A percentile compares a stretch with the other conserved stretches of the same genome.
Evolutionary conservation across 2,113 vertebrate genomes (phyloP).

Genomic region (Chionomys nivalis): DNA sequence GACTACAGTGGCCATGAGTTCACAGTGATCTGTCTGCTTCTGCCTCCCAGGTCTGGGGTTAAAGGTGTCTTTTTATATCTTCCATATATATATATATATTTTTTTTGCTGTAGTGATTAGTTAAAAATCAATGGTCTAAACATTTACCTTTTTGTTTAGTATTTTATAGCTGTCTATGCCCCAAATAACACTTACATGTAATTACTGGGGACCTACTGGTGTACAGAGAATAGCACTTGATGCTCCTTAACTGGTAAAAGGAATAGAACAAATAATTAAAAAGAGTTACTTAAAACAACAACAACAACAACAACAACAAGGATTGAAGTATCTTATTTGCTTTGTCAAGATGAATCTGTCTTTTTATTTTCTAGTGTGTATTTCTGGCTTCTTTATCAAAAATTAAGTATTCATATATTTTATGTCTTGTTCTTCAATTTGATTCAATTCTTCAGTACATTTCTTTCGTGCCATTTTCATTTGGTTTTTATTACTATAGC

Average conservation of each 20-base stretch:
- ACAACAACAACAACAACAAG: background rate
- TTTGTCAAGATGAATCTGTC: background rate
- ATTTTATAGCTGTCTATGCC: background rate
- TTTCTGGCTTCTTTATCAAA: background rate
- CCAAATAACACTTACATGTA: conserved; percentile 30
- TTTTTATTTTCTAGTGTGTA: background rate
- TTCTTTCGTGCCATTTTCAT: background rate
- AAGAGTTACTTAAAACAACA: background rate
- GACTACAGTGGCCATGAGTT: background rate
- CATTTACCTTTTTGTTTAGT: background rate
- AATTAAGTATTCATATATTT: background rate
- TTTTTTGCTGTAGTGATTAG: background rate
- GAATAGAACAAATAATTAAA: background rate
- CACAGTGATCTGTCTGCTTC: background rate
- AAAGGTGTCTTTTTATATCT: background rate
- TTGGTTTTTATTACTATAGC: background rate
- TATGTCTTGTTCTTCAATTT: background rate
- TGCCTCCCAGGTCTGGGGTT: background rate
- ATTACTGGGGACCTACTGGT: background rate
- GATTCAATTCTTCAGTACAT: background rate
- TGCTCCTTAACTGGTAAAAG: background rate
- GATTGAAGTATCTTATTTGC: conserved; percentile 41
- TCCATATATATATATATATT: no score
- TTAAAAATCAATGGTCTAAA: background rate
- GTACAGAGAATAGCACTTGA: background rate